A percentile compares a stretch with the other conserved stretches of the same genome.
phyloP scores from a whole-genome alignment of 2,113 vertebrate species.

The Vanacampus margaritifer region DNA sequence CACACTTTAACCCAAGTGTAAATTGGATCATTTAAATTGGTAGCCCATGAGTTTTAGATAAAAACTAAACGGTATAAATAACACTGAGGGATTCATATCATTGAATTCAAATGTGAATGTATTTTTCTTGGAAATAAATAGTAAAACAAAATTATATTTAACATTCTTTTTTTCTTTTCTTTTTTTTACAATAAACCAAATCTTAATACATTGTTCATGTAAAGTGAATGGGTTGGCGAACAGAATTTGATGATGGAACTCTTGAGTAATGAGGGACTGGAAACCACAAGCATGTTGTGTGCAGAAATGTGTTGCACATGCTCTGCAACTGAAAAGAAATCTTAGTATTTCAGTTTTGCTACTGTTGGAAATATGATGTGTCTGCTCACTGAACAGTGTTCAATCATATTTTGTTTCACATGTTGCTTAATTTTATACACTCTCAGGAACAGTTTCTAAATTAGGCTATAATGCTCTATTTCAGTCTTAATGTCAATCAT shows the following conservation, averaged over 20 bases:
- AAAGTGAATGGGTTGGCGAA: neutral
- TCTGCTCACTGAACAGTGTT: neutral
- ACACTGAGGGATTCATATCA: neutral
- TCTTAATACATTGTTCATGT: neutral
- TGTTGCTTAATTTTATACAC: neutral
- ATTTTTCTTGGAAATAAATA: neutral
- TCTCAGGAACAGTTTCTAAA: neutral
- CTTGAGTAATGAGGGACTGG: conserved; percentile 50
- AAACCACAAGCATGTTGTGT: conserved; percentile 64
- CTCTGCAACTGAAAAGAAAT: conserved; percentile 49
- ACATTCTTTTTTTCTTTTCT: neutral
- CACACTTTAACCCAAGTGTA: neutral
- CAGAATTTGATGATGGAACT: conserved; percentile 12
- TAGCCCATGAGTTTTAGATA: neutral
- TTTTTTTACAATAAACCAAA: no score
- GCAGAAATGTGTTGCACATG: conserved; percentile 28
- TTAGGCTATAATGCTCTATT: neutral
- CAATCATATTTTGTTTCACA: neutral
- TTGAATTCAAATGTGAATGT: neutral
- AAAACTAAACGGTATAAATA: neutral
- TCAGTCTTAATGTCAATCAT: neutral
- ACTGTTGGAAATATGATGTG: neutral
- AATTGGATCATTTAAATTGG: neutral
- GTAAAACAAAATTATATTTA: neutral
- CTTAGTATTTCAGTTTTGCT: neutral